phyloP scores from a whole-genome alignment of 2,888 invertebrate genomes.

The Tinea pellionella region DNA sequence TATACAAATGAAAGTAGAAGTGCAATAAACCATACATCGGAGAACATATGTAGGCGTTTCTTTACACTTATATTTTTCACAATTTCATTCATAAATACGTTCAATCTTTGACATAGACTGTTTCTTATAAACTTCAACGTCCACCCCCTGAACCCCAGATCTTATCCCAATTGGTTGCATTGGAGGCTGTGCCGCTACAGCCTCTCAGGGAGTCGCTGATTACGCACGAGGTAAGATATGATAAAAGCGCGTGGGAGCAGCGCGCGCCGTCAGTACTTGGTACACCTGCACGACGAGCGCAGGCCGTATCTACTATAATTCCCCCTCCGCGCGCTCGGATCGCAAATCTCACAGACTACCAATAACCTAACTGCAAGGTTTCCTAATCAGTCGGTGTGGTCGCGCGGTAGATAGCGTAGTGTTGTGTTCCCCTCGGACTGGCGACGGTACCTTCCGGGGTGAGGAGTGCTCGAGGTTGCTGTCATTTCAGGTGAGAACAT shows the following conservation, averaged over 20 bases:
- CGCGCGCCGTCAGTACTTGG: conserved; percentile 59
- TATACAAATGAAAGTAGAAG: not conserved
- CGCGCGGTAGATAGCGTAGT: conserved; percentile 27
- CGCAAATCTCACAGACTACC: conserved; percentile 15
- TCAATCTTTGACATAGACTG: too few relatives aligned
- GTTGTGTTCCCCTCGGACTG: conserved; percentile 46
- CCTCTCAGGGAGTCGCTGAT: not conserved
- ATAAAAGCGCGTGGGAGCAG: conserved; percentile 50
- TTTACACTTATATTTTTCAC: too few relatives aligned
- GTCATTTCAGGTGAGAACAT: conserved; percentile 35
- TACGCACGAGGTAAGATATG: conserved; percentile 37
- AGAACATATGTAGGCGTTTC: too few relatives aligned
- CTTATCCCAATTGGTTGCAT: not conserved
- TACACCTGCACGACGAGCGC: conserved; percentile 43
- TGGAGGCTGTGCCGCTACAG: not conserved
- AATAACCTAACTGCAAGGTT: not conserved
- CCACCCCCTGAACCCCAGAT: not conserved
- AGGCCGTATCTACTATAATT: conserved; percentile 29
- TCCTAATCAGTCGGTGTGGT: conserved; percentile 2
- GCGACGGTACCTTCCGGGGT: conserved; percentile 28
- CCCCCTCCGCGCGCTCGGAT: conserved; percentile 23
- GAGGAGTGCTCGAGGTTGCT: conserved; percentile 20
- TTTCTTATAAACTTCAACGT: not conserved
- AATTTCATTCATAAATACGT: too few relatives aligned
- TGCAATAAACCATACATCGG: too few relatives aligned